Base-by-base conservation (phyloP, 1,140 invertebrate genomes). In the Ericerus pela region DNA sequence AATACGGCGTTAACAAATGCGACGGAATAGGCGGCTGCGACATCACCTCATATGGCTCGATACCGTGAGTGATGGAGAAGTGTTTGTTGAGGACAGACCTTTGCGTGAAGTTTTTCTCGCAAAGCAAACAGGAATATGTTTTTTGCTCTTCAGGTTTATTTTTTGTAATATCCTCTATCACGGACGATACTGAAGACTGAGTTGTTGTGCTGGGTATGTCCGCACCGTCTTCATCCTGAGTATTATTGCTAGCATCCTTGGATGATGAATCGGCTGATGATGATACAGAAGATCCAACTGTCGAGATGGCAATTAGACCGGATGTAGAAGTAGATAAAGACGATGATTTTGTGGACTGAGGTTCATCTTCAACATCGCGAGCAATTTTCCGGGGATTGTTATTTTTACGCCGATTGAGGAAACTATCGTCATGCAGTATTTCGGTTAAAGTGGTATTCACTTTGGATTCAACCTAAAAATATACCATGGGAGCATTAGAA, bases 21-120 rank as follows among this genome's bases (percentile, higher is more conserved):
- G 24, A 27, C 56, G 20, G 31, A 22, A 24, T 11, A 14, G 22
- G 30, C 10, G 18, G 27, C 14, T 36, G n/a, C 30, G 53, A 43
- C 26, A 31, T 31, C 8, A 64, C 54, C 51, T 64, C 60, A 11
- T 58, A 58, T 8, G 69, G 69, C 62, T 72, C 69, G 22, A 72
- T 67, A 0, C 69, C 69, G 54, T 76, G 74, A 11, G 64, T 60
- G 2, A 65, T 62, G n/a, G 70, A 58, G 26, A 76, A 70, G 55
- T 76, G 74, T 59, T 68, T 64, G 52, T 68, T 72, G 20, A 76
- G 58, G 22, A 66, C 69, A 20, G 68, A 68, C 52, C 70, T 70
- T 4, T 69, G 28, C 1, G 62, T 64, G 53, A 74, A 73, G 58
- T 68, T 66, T 57, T 72, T 70, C 53, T 71, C 67, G 55, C 73